A percentile compares a stretch with the other conserved stretches of the same genome.
Conservation (phyloP, 2,888 invertebrate species). For the Cenopis cana region DNA sequence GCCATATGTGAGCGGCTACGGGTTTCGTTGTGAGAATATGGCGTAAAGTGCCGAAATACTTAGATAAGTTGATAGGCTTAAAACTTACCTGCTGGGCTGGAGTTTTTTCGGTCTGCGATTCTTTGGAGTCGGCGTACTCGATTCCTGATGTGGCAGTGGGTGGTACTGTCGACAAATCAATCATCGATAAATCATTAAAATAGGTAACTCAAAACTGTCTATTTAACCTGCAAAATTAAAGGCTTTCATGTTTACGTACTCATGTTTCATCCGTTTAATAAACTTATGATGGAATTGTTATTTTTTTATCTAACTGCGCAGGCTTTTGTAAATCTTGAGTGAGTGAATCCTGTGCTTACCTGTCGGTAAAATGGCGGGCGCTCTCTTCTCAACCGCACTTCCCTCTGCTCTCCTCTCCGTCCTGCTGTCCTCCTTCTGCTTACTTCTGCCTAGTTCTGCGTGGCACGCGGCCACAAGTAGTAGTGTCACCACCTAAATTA, state of each 20-base stretch:
- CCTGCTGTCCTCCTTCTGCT: constrained; percentile 50
- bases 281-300: too few species aligned
- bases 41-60: too few species aligned
- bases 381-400: constrained; percentile 59
- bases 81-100: constrained; percentile 59
- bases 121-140: constrained; percentile 58
- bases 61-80: too few species aligned
- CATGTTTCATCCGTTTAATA: too few species aligned
- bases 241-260: too few species aligned
- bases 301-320: too few species aligned
- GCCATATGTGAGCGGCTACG: too few species aligned
- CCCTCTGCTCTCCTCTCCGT: constrained; percentile 64
- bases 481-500: constrained; percentile 52
- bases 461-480: constrained; percentile 61
- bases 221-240: too few species aligned
- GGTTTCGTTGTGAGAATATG: too few species aligned
- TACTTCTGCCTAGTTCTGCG: constrained; percentile 49
- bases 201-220: too few species aligned
- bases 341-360: constrained; percentile 50
- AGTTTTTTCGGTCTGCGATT: constrained; percentile 55
- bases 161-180: constrained; percentile 48
- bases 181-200: too few species aligned
- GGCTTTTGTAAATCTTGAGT: too few species aligned
- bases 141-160: constrained; percentile 55
- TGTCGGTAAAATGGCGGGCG: constrained; percentile 54